phyloP scores from a whole-genome alignment of 2,113 vertebrate genomes.

The Azemiops feae region DNA sequence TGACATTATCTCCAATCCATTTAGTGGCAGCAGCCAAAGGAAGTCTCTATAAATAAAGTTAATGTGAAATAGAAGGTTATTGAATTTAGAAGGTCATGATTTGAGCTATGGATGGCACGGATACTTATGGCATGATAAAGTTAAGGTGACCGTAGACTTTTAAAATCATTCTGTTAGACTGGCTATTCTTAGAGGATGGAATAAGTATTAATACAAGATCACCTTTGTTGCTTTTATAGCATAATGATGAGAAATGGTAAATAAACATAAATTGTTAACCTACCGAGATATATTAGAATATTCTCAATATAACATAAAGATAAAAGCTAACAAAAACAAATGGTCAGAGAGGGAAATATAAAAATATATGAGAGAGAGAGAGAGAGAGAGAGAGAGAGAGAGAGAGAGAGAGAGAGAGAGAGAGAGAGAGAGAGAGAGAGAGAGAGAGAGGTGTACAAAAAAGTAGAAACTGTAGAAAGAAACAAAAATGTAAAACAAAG shows the following conservation, averaged over 20 bases:
- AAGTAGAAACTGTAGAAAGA: not conserved
- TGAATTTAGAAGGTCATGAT: not conserved
- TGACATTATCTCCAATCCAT: not conserved
- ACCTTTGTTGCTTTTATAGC: not conserved
- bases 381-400: too few species aligned
- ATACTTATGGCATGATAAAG: not conserved
- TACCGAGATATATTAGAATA: not conserved
- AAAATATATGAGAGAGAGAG: too few species aligned
- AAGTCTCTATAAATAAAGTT: not conserved
- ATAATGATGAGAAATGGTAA: not conserved
- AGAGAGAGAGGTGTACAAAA: not conserved
- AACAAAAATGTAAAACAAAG: not conserved
- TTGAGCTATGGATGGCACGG: not conserved
- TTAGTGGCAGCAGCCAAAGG: not conserved
- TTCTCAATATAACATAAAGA: not conserved
- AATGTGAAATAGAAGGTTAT: not conserved
- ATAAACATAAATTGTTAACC: not conserved
- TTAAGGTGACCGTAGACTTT: not conserved
- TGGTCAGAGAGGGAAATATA: not conserved
- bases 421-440: not conserved
- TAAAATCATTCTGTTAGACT: not conserved
- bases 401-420: too few species aligned
- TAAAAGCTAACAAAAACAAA: not conserved
- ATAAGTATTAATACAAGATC: not conserved
- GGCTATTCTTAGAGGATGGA: not conserved